Base-by-base conservation (phyloP, 1,140 invertebrate species). In the Drosophila bifasciata region DNA sequence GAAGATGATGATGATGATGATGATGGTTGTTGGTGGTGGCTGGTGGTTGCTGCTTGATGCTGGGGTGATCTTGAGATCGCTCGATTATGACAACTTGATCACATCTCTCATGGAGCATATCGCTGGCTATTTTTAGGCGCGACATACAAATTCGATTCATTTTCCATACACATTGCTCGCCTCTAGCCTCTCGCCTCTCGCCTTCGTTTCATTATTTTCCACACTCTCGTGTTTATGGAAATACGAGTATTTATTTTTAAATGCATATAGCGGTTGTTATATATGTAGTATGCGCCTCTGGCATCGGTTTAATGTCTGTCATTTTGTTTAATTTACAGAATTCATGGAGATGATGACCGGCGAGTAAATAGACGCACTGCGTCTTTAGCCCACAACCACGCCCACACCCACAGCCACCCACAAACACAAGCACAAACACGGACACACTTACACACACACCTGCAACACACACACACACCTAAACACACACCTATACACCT, bases 301-400 rank as follows among this genome's bases (percentile, higher is more conserved):
- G 49, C 57, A 64, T 76, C 66, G 55, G 67, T 73, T 73, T 73
- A 72, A 76, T 73, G 62, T 66, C 76, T 80, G 60, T 76, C 50
- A 52, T 66, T 80, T 75, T 51, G 53, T 74, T 85, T 79, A 68
- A 77, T 75, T 90, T 85, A 76, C 83, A 89, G 83, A 91, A 89
- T 91, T 91, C 72, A 91, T 91, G 89, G 89, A 89, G 76, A 91
- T 89, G 90, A 91, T 91, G 90, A 91, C 90, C 68, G 86, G 90
- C 78, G 89, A 91, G 70, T 90, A 91, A 81, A 71, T 85, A 74
- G 79, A 72, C 75, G 71, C 75, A 76, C 36, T 68, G 72, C 73
- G 70, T 60, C 61, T 74, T 62, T 57, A 53, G 56, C 40, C 59
- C 76, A 52, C 51, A 44, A 32, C 52, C 21, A 39, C 23, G 45